Base-by-base conservation (phyloP, 1,140 invertebrate genomes). In the Globodera rostochiensis region DNA sequence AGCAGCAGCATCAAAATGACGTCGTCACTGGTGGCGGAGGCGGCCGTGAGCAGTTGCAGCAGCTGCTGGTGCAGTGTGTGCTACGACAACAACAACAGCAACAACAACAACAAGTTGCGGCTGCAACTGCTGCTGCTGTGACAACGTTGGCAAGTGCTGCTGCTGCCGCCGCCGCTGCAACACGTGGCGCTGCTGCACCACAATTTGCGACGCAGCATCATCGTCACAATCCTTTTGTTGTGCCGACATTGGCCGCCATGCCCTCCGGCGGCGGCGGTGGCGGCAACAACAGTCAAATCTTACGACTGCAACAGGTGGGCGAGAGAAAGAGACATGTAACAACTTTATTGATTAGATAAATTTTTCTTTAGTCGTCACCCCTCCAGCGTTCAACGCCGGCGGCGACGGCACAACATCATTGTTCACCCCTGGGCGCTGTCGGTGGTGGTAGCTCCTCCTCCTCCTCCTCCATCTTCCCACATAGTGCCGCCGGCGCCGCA, bases 41-140 rank as follows among this genome's bases (percentile, higher is more conserved):
- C 36, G 36, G 69, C 19, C 57, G 57, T 13, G 69, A 71, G 69
- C 69, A 71, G 36, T 47, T 71, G 69, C 69, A 71, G 69, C 69
- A 71, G 19, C 19, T 71, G 69, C 36, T 71, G 36, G 25, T 71
- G 8, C 46, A 71, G 9, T 36, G 19, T 19, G 6, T 71, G 36
- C 69, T 71, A 6, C 36, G 25, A 19, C 69, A 21, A n/a, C 69
- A 71, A 45, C 69, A 71, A 71, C 69, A 70, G n/a, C 69, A 36
- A 19, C 69, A 45, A 45, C 8, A 7, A 11, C 69, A 71, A 47
- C 69, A 71, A 53, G 36, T 36, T 15, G 53, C 53, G 53, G 53
- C 53, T 9, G 53, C 53, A 6, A 53, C 53, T 9, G 67, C 67
- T 1, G 36, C 67, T 11, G n/a, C 67, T 70, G 5, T 8, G 21